Base-by-base conservation (phyloP, 2,113 vertebrate genomes). In the Xenopus borealis region DNA sequence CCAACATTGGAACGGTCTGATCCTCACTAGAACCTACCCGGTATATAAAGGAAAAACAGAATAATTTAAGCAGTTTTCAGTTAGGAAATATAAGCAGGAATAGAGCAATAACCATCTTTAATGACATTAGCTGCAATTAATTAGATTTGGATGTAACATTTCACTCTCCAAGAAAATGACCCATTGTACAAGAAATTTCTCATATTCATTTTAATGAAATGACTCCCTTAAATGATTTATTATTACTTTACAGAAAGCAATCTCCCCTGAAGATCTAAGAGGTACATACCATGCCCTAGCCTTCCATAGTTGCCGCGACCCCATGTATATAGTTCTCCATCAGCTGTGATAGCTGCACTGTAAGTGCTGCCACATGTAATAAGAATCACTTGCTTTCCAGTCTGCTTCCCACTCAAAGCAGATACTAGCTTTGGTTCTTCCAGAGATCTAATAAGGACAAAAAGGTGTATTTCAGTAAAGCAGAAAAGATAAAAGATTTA, bases 241-340 rank as follows among this genome's bases (percentile, higher is more conserved):
- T 4, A 9, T 3, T 40, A 40, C 33, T 40, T 40, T 40, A 40
- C 8, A 40, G 33, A 40, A 40, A 40, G 33, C 1, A 40, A 40
- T 9, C 33, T 40, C 2, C 33, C 3, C 33, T 40, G 33, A 40
- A 40, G 7, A 40, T 3, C 33, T 40, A 50, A 50, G 10, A 50
- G 1, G 4, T 27, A 55, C 85, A 0, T 88, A 98, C 97, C 97
- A 3, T 99, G 97, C 44, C 97, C 97, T 52, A 99, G 90, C 0
- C 97, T 92, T 71, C 97, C 97, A 1, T 98, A 99, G 90, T 98
- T 99, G 40, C 97, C 97, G 19, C 97, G 83, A 59, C 97, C 97
- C 97, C 97, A 98, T 0, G 97, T 98, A 45, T 96, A 98, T 1
- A 99, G 91, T 78, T 98, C 97, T 12, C 97, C 97, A 69, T 99